Percentiles rank a stretch among this genome's conserved stretches.
Conservation (phyloP, 2,888 invertebrate genomes). For the Serrognathus titanus region DNA sequence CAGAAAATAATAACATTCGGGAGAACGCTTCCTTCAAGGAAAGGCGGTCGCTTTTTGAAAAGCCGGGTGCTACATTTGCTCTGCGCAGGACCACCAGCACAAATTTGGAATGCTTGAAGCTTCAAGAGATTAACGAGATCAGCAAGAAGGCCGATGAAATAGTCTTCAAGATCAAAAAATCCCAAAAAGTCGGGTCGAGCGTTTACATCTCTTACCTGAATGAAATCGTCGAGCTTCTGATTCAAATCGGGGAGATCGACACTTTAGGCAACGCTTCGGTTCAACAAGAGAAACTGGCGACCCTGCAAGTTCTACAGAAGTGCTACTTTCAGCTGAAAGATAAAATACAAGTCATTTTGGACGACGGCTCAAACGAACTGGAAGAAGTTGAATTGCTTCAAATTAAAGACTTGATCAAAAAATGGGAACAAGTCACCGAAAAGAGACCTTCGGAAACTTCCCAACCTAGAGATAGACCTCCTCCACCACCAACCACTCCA, state of each 20-base stretch:
- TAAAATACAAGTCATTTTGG: not conserved
- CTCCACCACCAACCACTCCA: too few species aligned
- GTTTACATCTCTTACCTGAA: constrained; percentile 3
- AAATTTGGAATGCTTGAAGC: constrained; percentile 9
- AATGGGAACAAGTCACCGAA: too few species aligned
- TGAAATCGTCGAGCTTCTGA: constrained; percentile 10
- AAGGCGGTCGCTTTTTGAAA: constrained; percentile 12
- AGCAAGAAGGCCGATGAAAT: constrained; percentile 2
- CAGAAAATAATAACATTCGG: not conserved
- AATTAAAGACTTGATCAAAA: too few species aligned
- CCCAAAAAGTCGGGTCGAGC: not conserved
- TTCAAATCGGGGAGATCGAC: constrained; percentile 9
- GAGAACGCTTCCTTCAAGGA: constrained; percentile 9
- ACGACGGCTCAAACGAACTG: not conserved
- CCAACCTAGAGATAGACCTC: too few species aligned
- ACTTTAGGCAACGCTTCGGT: constrained; percentile 8
- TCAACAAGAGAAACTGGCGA: constrained; percentile 11
- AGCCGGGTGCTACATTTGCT: not conserved
- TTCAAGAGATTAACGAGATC: constrained; percentile 12
- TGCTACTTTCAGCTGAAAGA: constrained; percentile 8
- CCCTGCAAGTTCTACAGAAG: constrained; percentile 9
- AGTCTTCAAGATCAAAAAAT: not conserved
- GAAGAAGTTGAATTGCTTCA: too few species aligned
- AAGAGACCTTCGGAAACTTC: too few species aligned
- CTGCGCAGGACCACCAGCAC: not conserved